Conservation (phyloP, 2,888 invertebrate genomes). For the Aphodius granarius region DNA sequence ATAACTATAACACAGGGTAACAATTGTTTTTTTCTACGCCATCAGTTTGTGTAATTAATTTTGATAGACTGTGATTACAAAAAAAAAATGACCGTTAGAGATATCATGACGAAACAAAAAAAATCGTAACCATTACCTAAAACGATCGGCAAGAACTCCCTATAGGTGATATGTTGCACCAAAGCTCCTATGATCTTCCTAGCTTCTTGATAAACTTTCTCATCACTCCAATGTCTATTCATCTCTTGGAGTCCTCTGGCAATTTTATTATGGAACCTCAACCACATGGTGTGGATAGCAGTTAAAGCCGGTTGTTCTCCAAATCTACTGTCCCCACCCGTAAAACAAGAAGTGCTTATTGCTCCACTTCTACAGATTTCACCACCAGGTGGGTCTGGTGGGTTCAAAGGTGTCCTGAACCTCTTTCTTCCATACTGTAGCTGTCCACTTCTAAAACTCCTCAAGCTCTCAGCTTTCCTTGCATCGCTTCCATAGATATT, state of each 20-base stretch:
- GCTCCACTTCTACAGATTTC: constrained; percentile 74
- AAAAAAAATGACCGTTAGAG: constrained; percentile 9
- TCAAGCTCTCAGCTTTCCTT: constrained; percentile 70
- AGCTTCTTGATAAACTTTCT: constrained; percentile 82
- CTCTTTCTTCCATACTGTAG: constrained; percentile 56
- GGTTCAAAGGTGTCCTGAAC: constrained; percentile 52
- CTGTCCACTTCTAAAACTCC: constrained; percentile 74
- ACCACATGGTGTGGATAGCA: constrained; percentile 74
- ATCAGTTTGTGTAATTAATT: no score
- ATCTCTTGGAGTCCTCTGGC: constrained; percentile 70
- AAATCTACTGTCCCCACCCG: constrained; percentile 76
- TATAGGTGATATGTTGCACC: constrained; percentile 82
- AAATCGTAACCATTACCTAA: constrained; percentile 57
- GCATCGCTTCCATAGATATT: constrained; percentile 80
- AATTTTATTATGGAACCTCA: constrained; percentile 74
- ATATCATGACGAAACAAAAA: not conserved
- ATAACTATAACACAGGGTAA: no score
- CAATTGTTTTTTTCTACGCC: no score
- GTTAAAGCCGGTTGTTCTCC: constrained; percentile 81
- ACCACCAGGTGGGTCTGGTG: constrained; percentile 58
- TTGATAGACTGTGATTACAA: not conserved
- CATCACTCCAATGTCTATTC: constrained; percentile 88
- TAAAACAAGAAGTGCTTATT: constrained; percentile 73
- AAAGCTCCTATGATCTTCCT: constrained; percentile 79
- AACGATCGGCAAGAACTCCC: constrained; percentile 81